A percentile compares a stretch with the other conserved stretches of the same genome.
phyloP scores from a whole-genome alignment of 2,888 invertebrate species.

The Parnassius glacialis region DNA sequence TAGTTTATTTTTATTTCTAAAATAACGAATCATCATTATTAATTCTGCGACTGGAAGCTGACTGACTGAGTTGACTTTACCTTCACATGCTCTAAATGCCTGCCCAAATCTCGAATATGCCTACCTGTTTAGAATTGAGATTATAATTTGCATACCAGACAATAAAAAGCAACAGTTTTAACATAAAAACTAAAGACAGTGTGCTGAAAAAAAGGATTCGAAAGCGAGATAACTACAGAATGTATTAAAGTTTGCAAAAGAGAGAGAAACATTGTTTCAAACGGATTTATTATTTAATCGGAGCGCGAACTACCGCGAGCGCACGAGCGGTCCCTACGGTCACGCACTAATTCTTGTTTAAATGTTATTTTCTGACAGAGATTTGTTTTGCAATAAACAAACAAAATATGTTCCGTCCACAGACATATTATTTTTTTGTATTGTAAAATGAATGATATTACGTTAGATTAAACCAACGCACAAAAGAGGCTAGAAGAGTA shows the following conservation, averaged over 20 bases:
- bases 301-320: not conserved
- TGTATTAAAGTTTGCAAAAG: not conserved
- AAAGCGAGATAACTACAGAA: conserved; percentile 76
- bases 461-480: not conserved
- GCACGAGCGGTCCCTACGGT: conserved; percentile 19
- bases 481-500: too few relatives aligned
- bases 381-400: conserved; percentile 17
- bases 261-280: conserved; percentile 18
- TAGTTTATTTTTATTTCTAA: too few relatives aligned
- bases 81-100: too few relatives aligned
- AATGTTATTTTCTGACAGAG: conserved; percentile 10
- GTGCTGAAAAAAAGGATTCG: conserved; percentile 59
- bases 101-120: too few relatives aligned
- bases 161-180: too few relatives aligned
- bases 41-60: too few relatives aligned
- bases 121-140: too few relatives aligned
- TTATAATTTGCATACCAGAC: too few relatives aligned
- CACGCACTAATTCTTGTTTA: conserved; percentile 23
- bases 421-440: conserved; percentile 14
- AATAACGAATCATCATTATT: too few relatives aligned
- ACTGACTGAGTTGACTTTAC: too few relatives aligned
- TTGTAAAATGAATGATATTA: conserved; percentile 1
- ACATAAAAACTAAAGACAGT: too few relatives aligned
- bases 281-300: conserved; percentile 24
- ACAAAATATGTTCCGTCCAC: conserved; percentile 14